Evolutionary conservation across 92 coral and sea anemone species (phyloP), one percentile per base, ranked within the genome.

Genomic region (Bergia sp.): DNA sequence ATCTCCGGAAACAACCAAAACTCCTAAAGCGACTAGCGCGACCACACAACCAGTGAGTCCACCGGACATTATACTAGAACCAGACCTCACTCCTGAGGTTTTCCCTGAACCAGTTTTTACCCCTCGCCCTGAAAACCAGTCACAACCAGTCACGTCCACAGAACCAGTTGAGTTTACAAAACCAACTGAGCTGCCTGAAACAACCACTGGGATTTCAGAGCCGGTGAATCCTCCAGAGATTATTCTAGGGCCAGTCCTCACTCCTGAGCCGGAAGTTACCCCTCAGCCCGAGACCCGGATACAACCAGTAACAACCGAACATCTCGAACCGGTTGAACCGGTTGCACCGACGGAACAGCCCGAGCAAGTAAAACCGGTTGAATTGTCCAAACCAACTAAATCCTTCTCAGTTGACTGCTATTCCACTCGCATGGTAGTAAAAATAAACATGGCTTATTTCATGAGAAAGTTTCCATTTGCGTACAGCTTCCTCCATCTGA

Each of bases 341-440:
- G 21, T 23, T 79, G 67, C 49, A 50, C 65, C 20, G 7, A 7
- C 40, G 23, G 67, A 79, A 53, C 83, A 5, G 37, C 4, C 16
- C 16, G 73, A 80, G 37, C 72, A 37, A 7, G 69, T 80, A 53
- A 45, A 80, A 53, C 82, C 84, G 7, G 23, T 2, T 53, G 15
- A 42, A 13, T 47, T 6, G 50, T 20, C 72, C 4, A 15, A 38
- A 38, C 74, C 11, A 61, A 10, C 66, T 15, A 13, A 67, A 21
- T 2, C 77, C 65, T 84, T 43, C 64, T 84, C 87, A 36, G 87
- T 84, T 16, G 79, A 84, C 23, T 84, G 87, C 44, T 44, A 43
- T 44, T 44, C 79, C 23, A 42, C 78, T 18, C 58, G 74, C 15
- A 84, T 84, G 87, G 64, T 50, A 45, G 77, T 84, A 37, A 84